These are phyloP conservation scores for Sardina pilchardus DNA, from an alignment of 2,113 vertebrate species.

Conservation along the genomic window DNA sequence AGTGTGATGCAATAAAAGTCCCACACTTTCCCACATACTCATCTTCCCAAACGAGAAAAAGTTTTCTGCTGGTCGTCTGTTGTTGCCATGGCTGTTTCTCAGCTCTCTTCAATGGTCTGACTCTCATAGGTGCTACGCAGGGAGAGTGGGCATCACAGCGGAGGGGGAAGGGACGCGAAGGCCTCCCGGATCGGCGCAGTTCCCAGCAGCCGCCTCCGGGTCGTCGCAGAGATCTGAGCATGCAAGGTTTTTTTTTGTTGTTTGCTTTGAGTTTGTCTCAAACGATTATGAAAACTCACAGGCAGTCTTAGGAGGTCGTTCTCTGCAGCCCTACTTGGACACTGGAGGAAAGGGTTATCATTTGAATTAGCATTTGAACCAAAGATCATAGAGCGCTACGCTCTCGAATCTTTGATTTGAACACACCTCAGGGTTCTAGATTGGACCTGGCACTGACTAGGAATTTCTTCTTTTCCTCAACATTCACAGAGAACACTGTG, in stretches of 20 bases:
- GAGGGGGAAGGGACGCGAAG: conserved; percentile 46
- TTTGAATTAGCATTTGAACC: no score
- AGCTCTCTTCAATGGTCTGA: neutral
- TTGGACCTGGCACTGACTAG: no score
- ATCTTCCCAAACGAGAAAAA: neutral
- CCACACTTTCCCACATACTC: neutral
- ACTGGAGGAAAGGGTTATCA: no score
- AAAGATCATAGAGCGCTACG: no score
- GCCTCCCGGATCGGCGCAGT: conserved; percentile 46
- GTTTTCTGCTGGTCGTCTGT: neutral
- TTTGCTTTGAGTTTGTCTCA: no score
- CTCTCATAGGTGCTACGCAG: conserved; percentile 53
- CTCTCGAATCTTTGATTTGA: no score
- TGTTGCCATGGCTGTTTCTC: neutral
- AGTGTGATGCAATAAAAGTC: conserved; percentile 32
- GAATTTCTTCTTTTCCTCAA: no score
- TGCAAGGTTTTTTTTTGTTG: neutral
- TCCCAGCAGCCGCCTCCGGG: conserved; percentile 37
- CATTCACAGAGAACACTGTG: neutral
- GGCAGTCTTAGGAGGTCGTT: no score
- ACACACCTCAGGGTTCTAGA: no score
- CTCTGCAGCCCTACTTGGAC: no score
- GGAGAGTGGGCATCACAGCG: conserved; percentile 42
- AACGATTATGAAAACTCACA: no score
- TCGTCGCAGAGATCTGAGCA: neutral